Evolutionary conservation across 2,888 invertebrate species (phyloP).

Genomic region (Lymantria dispar): DNA sequence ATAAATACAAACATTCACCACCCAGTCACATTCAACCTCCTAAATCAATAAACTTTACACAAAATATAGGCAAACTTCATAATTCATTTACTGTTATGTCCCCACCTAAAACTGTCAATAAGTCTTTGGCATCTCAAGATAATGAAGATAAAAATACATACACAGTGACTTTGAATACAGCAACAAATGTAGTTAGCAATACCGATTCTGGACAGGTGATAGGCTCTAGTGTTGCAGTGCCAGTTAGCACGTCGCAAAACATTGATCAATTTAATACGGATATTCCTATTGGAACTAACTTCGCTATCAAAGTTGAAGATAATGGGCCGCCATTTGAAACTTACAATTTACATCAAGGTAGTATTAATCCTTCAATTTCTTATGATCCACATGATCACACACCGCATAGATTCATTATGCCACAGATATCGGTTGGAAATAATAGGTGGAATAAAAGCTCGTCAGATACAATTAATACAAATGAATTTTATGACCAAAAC

Average conservation of each 20-base stretch:
- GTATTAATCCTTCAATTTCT: slow-evolving; percentile 41
- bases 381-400: slow-evolving; percentile 41
- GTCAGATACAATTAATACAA: slow-evolving; percentile 30
- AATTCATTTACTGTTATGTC: slow-evolving; percentile 44
- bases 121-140: slow-evolving; percentile 43
- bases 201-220: slow-evolving; percentile 55
- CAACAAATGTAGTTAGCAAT: slow-evolving; percentile 61
- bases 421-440: slow-evolving; percentile 51
- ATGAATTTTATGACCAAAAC: slow-evolving; percentile 30
- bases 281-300: slow-evolving; percentile 76
- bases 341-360: slow-evolving; percentile 55
- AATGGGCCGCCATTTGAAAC: slow-evolving; percentile 54
- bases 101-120: slow-evolving; percentile 47
- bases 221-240: slow-evolving; percentile 65
- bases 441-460: slow-evolving; percentile 69
- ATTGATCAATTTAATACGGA: slow-evolving; percentile 62
- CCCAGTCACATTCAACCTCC: slow-evolving; percentile 9
- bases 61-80: slow-evolving; percentile 15
- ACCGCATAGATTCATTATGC: slow-evolving; percentile 35
- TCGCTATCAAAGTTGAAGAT: slow-evolving; percentile 75
- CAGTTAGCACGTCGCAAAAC: slow-evolving; percentile 51
- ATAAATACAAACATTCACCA: slow-evolving; percentile 39
- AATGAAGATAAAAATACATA: slow-evolving; percentile 53
- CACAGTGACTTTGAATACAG: slow-evolving; percentile 65
- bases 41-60: slow-evolving; percentile 18